Conservation (phyloP, 2,113 vertebrate species). For the Crocuta crocuta region DNA sequence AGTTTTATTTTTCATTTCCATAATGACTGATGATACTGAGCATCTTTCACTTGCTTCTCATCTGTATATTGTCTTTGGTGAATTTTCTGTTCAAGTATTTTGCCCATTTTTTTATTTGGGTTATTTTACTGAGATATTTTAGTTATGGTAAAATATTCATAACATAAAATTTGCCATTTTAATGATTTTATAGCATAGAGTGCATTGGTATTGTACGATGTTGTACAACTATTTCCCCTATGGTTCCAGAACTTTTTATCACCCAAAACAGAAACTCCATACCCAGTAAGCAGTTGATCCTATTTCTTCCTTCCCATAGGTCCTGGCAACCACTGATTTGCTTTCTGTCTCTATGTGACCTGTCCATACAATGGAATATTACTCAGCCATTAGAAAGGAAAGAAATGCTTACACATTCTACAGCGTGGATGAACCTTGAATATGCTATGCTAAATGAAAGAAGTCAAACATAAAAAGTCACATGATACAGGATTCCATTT, state of each 20-base stretch:
- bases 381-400: background rate
- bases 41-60: background rate
- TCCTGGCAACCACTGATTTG: background rate
- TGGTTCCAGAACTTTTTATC: background rate
- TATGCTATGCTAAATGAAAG: background rate
- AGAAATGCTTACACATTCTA: background rate
- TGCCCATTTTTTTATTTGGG: background rate
- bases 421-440: background rate
- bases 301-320: too few relatives aligned
- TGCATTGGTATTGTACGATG: background rate
- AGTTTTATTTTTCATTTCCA: background rate
- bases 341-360: background rate
- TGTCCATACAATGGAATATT: background rate
- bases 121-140: background rate
- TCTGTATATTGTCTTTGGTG: background rate
- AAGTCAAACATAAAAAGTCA: background rate
- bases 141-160: background rate
- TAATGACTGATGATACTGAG: background rate
- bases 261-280: background rate
- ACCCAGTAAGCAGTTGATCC: background rate
- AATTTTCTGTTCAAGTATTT: background rate
- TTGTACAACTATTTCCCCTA: rapidly evolving
- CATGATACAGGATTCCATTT: background rate
- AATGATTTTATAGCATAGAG: background rate
- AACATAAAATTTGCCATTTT: background rate